Conservation (phyloP, 2,113 vertebrate species). For the Dissostichus mawsoni region DNA sequence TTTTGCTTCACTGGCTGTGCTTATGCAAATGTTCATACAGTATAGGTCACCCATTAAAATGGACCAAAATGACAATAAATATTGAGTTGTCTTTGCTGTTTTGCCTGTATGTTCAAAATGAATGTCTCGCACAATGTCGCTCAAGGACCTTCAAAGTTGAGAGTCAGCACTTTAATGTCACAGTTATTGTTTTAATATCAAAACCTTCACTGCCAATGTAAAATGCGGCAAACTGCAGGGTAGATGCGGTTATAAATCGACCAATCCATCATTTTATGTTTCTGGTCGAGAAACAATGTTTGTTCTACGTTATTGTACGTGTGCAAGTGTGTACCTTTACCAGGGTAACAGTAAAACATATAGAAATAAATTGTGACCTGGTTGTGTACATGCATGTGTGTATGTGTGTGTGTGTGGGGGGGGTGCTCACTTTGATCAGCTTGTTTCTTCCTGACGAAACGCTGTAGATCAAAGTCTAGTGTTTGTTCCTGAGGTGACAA, state of each 20-base stretch:
- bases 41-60: too few species aligned
- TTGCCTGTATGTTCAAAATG: too few species aligned
- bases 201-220: not conserved
- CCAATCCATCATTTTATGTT: too few species aligned
- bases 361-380: not conserved
- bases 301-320: not conserved
- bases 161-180: not conserved
- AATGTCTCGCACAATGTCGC: too few species aligned
- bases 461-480: slow-evolving; percentile 7
- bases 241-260: too few species aligned
- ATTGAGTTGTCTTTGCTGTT: too few species aligned
- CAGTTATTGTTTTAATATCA: not conserved
- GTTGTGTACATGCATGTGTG: not conserved
- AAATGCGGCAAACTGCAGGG: too few species aligned
- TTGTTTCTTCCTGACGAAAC: slow-evolving; percentile 8
- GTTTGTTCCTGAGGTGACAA: slow-evolving; percentile 23
- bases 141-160: not conserved
- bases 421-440: not conserved
- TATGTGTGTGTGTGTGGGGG: not conserved
- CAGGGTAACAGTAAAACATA: not conserved
- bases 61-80: too few species aligned
- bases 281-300: too few species aligned
- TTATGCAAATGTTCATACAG: too few species aligned
- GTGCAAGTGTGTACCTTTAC: not conserved
- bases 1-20: too few species aligned